Evolutionary conservation across 1,140 invertebrate genomes (phyloP), one percentile per base, ranked within the genome.

Genomic region (Bilobella aurantiaca): DNA sequence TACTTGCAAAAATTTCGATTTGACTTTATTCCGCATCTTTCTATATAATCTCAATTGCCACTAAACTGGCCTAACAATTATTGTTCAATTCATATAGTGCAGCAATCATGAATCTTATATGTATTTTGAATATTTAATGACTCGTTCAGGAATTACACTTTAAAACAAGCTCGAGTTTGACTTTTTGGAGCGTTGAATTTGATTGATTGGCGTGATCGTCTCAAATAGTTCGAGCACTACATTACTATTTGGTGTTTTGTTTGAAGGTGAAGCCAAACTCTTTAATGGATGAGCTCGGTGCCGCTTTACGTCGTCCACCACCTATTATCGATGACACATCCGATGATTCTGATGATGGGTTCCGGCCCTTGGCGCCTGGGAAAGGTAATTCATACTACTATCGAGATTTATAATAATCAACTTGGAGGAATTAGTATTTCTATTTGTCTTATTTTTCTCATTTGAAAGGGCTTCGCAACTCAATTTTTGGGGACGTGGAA

Each of bases 341-440:
- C 23, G 57, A 63, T 46, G 68, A 69, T 46, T 67, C 65, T 57
- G 68, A 69, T 12, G 68, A 69, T 47, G 68, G 67, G 64, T 69
- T 69, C 30, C 34, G 57, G 56, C 63, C 67, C 23, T 31, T 21
- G 28, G 16, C 61, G 21, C 21, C 30, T 46, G 63, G 63, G 3
- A 34, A 27, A 56, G 60, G 65, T 63, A 61, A 60, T 31, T 27
- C 21, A 42, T 42, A n/a, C n/a, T n/a, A n/a, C n/a, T n/a, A n/a
- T n/a, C 37, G 37, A 42, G n/a, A 42, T 42, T 42, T n/a, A 12
- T 8, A 62, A 37, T 42, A 32, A 31, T 42, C 21, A 42, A 12
- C 37, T 42, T 53, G 14, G 49, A 53, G 49, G 3, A 53, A 53
- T 42, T 18, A 18, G 34, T 12, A 23, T 53, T 53, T 53, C 8